A percentile compares a stretch with the other conserved stretches of the same genome.
Evolutionary conservation across 1,140 invertebrate species (phyloP).

Genomic region (Ceratina japonica): DNA sequence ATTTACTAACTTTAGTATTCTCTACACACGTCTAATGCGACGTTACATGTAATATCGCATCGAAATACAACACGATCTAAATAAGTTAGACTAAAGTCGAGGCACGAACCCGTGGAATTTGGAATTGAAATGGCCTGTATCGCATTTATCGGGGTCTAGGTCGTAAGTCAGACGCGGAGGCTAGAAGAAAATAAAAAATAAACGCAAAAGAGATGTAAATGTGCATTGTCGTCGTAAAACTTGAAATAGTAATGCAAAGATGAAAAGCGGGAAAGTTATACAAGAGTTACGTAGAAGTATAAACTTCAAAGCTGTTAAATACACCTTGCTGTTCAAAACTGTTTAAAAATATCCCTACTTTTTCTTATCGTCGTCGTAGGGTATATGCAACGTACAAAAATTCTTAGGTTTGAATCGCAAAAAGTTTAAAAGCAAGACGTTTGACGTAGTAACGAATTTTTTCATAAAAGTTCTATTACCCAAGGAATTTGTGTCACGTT

Average conservation of each 20-base stretch:
- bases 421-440: background rate
- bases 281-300: background rate
- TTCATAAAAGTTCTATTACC: too few species aligned
- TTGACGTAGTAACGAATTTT: too few species aligned
- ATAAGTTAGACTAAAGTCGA: background rate
- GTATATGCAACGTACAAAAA: background rate
- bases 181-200: background rate
- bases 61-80: background rate
- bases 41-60: too few species aligned
- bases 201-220: too few species aligned
- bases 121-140: slow-evolving; percentile 12
- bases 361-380: background rate
- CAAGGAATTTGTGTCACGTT: too few species aligned
- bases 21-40: too few species aligned
- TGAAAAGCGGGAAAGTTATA: background rate
- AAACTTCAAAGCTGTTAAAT: background rate
- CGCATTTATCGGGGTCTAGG: slow-evolving; percentile 41
- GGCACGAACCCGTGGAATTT: slow-evolving; percentile 10
- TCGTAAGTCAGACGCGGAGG: slow-evolving; percentile 18
- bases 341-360: background rate
- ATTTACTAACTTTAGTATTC: too few species aligned
- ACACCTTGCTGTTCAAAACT: background rate
- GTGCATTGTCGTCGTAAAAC: background rate
- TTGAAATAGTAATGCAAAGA: background rate
- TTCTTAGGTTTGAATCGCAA: background rate